phyloP scores from a whole-genome alignment of 1,140 invertebrate genomes.

The Megalonaias nervosa region DNA sequence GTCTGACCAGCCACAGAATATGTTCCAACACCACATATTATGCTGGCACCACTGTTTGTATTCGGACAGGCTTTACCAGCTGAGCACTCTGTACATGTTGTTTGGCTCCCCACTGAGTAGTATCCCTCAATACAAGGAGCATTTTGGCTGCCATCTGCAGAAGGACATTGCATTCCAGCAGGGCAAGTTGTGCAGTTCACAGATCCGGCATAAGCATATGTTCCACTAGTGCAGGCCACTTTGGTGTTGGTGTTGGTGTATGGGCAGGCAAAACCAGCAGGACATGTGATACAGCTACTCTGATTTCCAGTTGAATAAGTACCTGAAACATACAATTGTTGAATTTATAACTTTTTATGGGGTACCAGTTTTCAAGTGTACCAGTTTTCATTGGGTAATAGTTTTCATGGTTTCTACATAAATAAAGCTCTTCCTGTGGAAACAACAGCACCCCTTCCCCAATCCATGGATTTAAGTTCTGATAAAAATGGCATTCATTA shows the following conservation, averaged over 20 bases:
- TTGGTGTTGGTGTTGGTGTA: constrained; percentile 14
- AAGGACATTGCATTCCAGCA: constrained; percentile 56
- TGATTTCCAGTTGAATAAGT: constrained; percentile 59
- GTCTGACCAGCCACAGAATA: constrained; percentile 53
- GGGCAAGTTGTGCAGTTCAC: constrained; percentile 51
- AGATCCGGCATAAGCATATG: constrained; percentile 42
- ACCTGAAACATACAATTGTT: constrained; percentile 44
- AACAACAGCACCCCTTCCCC: too few relatives aligned
- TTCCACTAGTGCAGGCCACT: constrained; percentile 43
- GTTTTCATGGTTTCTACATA: too few relatives aligned
- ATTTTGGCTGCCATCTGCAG: constrained; percentile 52
- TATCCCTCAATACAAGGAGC: constrained; percentile 52
- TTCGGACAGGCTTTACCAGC: constrained; percentile 60
- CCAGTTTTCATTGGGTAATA: not conserved
- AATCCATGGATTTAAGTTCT: too few relatives aligned
- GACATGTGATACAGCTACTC: constrained; percentile 52
- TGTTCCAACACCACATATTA: constrained; percentile 51
- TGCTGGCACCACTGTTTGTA: constrained; percentile 41
- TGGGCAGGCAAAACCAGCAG: constrained; percentile 53
- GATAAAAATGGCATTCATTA: too few relatives aligned
- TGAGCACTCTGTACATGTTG: constrained; percentile 58
- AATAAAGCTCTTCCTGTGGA: too few relatives aligned
- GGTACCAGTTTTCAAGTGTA: not conserved
- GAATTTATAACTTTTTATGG: too few relatives aligned
- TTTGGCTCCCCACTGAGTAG: constrained; percentile 42